Percentiles rank a stretch among this genome's conserved stretches.
Evolutionary conservation across 2,888 invertebrate genomes (phyloP).

Genomic region (Himalopsyche tibetana): DNA sequence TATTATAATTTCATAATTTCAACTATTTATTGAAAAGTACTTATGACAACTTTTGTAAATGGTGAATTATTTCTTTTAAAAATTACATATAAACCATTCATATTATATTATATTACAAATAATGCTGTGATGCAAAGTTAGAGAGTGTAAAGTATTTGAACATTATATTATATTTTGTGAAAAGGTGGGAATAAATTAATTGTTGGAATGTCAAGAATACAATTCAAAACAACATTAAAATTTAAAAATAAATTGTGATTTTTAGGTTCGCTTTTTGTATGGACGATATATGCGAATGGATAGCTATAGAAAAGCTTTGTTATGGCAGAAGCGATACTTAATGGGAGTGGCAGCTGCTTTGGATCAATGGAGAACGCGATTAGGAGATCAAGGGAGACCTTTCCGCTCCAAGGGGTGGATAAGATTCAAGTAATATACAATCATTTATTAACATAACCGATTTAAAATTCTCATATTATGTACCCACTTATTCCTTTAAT

Average conservation of each 20-base stretch:
- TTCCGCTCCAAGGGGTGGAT: slow-evolving; percentile 67
- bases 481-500: background rate
- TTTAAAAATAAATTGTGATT: background rate
- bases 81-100: too few species aligned
- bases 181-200: background rate
- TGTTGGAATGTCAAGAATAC: background rate
- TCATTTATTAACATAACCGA: background rate
- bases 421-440: slow-evolving; percentile 69
- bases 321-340: slow-evolving; percentile 94
- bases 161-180: too few species aligned
- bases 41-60: too few species aligned
- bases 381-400: slow-evolving; percentile 70
- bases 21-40: too few species aligned
- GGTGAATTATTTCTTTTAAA: too few species aligned
- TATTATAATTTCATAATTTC: too few species aligned
- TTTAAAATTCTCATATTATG: background rate
- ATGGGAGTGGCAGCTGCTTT: slow-evolving; percentile 81
- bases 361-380: slow-evolving; percentile 71
- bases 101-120: too few species aligned
- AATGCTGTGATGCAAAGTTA: too few species aligned
- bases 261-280: slow-evolving; percentile 74
- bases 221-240: slow-evolving; percentile 11
- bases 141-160: too few species aligned
- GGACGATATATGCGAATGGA: slow-evolving; percentile 85
- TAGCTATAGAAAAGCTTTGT: slow-evolving; percentile 90